These are phyloP conservation scores for Thecocarcelia acutangulata DNA, from an alignment of 2,888 invertebrate species.

Conservation along the genomic window DNA sequence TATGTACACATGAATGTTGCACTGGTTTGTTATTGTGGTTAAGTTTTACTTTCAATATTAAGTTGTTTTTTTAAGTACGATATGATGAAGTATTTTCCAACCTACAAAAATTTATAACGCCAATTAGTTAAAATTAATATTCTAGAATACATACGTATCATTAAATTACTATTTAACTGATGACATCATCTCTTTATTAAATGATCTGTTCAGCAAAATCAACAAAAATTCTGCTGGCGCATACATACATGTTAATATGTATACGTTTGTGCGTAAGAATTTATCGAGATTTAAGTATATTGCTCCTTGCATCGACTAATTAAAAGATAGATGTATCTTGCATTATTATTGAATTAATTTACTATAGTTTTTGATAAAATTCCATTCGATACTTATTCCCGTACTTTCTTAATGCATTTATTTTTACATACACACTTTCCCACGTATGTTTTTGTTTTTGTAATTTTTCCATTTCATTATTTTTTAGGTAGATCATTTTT, in stretches of 20 bases:
- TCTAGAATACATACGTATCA: constrained; percentile 29
- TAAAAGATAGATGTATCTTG: constrained; percentile 2
- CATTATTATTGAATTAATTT: constrained; percentile 47
- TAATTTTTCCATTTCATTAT: constrained; percentile 50
- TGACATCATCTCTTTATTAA: constrained; percentile 62
- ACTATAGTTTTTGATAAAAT: background rate
- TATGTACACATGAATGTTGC: too few species aligned
- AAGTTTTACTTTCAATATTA: constrained; percentile 7
- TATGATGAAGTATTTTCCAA: constrained; percentile 23
- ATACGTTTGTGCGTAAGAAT: too few species aligned
- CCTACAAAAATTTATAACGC: constrained; percentile 60
- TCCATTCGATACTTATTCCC: constrained; percentile 5
- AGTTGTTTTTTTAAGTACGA: constrained; percentile 37
- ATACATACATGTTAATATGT: background rate
- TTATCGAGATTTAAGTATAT: too few species aligned
- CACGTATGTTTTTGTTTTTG: constrained; percentile 23
- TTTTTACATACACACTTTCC: too few species aligned
- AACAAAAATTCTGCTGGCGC: constrained; percentile 13
- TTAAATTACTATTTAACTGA: constrained; percentile 46
- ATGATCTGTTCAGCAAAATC: constrained; percentile 38
- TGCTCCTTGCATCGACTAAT: constrained; percentile 29
- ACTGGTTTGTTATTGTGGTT: constrained; percentile 22
- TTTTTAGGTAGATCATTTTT: constrained; percentile 9
- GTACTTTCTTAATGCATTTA: background rate
- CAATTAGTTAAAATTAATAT: constrained; percentile 46